phyloP scores from a whole-genome alignment of 1,140 invertebrate genomes.

The Doryteuthis pealeii region DNA sequence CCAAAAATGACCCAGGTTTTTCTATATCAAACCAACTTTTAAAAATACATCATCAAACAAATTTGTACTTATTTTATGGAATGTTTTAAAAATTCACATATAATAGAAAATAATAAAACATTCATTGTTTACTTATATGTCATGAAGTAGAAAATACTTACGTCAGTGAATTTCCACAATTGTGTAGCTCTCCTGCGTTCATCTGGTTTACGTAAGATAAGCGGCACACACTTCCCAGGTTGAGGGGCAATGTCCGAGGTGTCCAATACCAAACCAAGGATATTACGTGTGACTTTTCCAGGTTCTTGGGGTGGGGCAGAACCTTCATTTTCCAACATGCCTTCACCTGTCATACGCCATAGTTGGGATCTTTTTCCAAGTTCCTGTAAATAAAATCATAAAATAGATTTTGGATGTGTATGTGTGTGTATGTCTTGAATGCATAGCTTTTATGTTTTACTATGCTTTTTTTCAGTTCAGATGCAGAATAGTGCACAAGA shows the following conservation, averaged over 20 bases:
- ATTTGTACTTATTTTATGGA: too few relatives aligned
- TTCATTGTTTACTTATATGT: too few relatives aligned
- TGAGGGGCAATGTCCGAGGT: constrained; percentile 82
- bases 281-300: constrained; percentile 27
- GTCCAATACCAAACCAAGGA: constrained; percentile 67
- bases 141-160: constrained; percentile 22
- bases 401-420: too few relatives aligned
- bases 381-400: constrained; percentile 60
- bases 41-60: too few relatives aligned
- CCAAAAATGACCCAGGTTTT: too few relatives aligned
- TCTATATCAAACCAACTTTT: too few relatives aligned
- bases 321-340: constrained; percentile 92
- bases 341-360: constrained; percentile 89
- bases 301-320: constrained; percentile 68
- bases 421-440: not conserved
- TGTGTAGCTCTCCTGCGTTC: constrained; percentile 81
- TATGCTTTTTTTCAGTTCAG: not conserved
- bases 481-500: not conserved
- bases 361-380: constrained; percentile 85
- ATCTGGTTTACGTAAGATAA: constrained; percentile 82
- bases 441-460: not conserved
- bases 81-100: too few relatives aligned
- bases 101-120: too few relatives aligned
- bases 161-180: constrained; percentile 84
- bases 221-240: constrained; percentile 68